Percentiles rank a stretch among this genome's conserved stretches.
Evolutionary conservation across 64 coral and sea anemone genomes (phyloP).

Genomic region (Pachyseris speciosa): DNA sequence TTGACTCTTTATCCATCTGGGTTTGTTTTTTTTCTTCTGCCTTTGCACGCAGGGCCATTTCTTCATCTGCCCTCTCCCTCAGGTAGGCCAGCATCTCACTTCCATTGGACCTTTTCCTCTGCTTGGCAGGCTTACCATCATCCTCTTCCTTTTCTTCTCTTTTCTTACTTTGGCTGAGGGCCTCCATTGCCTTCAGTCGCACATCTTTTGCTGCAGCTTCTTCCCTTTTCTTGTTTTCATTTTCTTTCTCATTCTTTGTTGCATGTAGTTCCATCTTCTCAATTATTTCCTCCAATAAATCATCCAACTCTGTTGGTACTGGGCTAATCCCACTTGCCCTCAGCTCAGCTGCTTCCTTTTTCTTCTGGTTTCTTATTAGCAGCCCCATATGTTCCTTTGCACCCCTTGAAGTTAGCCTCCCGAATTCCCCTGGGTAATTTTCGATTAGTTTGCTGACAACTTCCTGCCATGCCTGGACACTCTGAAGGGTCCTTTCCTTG

Average conservation of each 20-base stretch:
- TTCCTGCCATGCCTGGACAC: no score
- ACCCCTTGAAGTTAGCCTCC: no score
- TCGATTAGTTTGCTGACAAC: no score
- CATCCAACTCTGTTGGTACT: no score
- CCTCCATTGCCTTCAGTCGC: not conserved
- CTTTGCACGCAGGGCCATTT: conserved; percentile 45
- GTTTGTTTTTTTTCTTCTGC: conserved; percentile 54
- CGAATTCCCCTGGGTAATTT: no score
- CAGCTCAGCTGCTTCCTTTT: no score
- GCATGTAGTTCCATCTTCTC: conserved; percentile 58
- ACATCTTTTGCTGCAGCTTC: conserved; percentile 43
- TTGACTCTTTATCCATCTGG: conserved; percentile 4
- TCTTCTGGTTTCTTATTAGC: no score
- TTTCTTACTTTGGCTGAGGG: conserved; percentile 51
- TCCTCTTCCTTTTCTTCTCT: conserved; percentile 42
- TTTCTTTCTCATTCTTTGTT: conserved; percentile 62
- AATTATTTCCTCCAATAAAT: conserved; percentile 39
- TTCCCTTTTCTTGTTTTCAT: conserved; percentile 66
- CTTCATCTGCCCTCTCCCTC: conserved; percentile 25
- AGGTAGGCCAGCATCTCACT: conserved; percentile 50
- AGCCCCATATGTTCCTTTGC: no score
- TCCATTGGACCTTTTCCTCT: conserved; percentile 28
- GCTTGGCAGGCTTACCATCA: conserved; percentile 30
- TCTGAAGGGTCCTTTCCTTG: no score
- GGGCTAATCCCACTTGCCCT: no score